A percentile compares a stretch with the other conserved stretches of the same genome.
phyloP scores from a whole-genome alignment of 2,888 invertebrate genomes.

The Volucella bombylans region DNA sequence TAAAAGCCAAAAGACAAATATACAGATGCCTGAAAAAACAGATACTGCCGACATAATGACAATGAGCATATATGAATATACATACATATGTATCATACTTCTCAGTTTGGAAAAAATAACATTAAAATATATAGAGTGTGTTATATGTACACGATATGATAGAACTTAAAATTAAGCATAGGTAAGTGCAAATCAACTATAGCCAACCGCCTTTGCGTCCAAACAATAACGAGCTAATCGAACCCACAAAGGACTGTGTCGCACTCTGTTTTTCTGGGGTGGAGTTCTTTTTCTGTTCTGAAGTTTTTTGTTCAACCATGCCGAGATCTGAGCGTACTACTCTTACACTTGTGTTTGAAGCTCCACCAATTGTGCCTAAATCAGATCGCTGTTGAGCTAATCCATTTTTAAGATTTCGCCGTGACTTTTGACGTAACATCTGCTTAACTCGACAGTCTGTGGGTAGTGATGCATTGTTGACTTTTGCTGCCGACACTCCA shows the following conservation, averaged over 20 bases:
- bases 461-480: constrained; percentile 49
- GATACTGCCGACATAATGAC: constrained; percentile 53
- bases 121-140: constrained; percentile 71
- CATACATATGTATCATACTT: constrained; percentile 28
- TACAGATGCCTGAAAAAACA: constrained; percentile 16
- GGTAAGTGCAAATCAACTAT: constrained; percentile 80
- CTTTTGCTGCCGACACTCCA: constrained; percentile 56
- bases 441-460: constrained; percentile 82
- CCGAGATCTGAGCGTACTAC: constrained; percentile 79
- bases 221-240: constrained; percentile 90
- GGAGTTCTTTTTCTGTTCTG: constrained; percentile 50
- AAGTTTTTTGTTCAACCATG: constrained; percentile 72
- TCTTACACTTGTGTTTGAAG: constrained; percentile 27
- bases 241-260: constrained; percentile 86
- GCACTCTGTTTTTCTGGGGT: constrained; percentile 76
- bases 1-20: constrained; percentile 1
- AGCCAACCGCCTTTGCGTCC: constrained; percentile 93
- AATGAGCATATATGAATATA: background rate
- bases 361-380: constrained; percentile 84
- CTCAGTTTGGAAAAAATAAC: constrained; percentile 65
- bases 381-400: constrained; percentile 84
- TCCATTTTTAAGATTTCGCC: constrained; percentile 83
- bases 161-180: constrained; percentile 73
- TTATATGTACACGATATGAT: constrained; percentile 73
- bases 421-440: constrained; percentile 84